A percentile compares a stretch with the other conserved stretches of the same genome.
phyloP scores from a whole-genome alignment of 1,140 invertebrate genomes.

The Procambarus clarkii region DNA sequence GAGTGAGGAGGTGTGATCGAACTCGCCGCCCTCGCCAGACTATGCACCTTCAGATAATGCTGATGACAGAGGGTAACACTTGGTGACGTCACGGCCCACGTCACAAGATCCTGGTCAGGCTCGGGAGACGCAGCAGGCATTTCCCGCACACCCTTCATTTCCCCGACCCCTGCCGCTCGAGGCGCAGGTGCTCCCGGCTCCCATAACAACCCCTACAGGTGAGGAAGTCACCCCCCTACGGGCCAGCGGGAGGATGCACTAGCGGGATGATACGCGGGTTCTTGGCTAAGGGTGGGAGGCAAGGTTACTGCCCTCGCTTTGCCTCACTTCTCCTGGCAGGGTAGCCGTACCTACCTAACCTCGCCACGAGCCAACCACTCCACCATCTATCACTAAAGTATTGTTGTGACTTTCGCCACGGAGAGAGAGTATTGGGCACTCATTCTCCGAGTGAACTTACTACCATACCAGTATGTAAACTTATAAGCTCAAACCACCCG shows the following conservation, averaged over 20 bases:
- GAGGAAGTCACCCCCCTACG: constrained; percentile 5
- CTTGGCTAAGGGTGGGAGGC: not conserved
- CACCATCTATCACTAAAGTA: too few species aligned
- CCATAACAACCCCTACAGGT: not conserved
- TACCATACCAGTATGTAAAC: too few species aligned
- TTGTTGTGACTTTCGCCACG: too few species aligned
- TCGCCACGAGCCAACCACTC: too few species aligned
- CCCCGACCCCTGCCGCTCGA: not conserved
- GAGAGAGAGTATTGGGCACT: too few species aligned
- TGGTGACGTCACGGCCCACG: constrained; percentile 64
- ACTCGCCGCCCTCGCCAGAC: constrained; percentile 54
- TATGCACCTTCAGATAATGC: constrained; percentile 64
- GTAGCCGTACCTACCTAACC: too few species aligned
- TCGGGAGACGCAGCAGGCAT: constrained; percentile 50
- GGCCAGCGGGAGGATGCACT: not conserved
- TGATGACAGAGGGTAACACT: constrained; percentile 62
- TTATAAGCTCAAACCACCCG: too few species aligned
- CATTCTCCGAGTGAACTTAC: too few species aligned
- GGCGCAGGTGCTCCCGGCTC: not conserved
- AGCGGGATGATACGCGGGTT: not conserved
- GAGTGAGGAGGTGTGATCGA: constrained; percentile 50
- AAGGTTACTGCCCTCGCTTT: not conserved
- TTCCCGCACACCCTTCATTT: constrained; percentile 46
- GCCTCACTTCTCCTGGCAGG: too few species aligned
- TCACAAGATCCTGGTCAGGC: constrained; percentile 61